These are phyloP conservation scores for Plectropomus leopardus DNA, from an alignment of 2,113 vertebrate genomes.

Conservation along the genomic window DNA sequence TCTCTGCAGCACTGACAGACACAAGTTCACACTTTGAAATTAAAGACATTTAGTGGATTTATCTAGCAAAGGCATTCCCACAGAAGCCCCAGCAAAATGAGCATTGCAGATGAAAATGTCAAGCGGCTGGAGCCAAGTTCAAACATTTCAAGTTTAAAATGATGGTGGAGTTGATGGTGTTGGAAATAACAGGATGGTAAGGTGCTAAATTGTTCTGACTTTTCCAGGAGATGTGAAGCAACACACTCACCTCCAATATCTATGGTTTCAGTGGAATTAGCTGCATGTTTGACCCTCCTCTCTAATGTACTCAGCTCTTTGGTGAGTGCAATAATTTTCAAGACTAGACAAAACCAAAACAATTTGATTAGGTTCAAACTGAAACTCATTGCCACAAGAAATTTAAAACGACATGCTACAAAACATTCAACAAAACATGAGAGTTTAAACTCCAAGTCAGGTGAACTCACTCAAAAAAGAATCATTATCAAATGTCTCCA, in stretches of 20 bases:
- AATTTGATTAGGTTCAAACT: neutral
- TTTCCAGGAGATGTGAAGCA: neutral
- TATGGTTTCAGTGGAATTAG: slow-evolving; percentile 7
- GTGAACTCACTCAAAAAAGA: slow-evolving; percentile 36
- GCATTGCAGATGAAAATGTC: neutral
- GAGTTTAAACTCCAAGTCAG: neutral
- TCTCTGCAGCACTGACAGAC: slow-evolving; percentile 45
- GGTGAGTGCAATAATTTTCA: slow-evolving; percentile 33
- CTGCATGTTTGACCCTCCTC: neutral
- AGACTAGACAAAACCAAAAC: slow-evolving; percentile 29
- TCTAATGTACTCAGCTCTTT: slow-evolving; percentile 1
- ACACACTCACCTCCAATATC: neutral
- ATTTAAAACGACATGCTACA: neutral
- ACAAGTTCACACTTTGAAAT: slow-evolving; percentile 10
- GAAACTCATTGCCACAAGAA: neutral
- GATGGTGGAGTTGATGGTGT: neutral
- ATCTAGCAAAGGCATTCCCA: neutral
- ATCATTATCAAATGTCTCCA: slow-evolving; percentile 32
- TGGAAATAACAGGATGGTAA: neutral
- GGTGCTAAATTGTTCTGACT: neutral
- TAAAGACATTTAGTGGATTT: neutral
- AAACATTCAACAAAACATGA: neutral
- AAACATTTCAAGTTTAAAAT: neutral
- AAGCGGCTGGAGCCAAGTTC: neutral
- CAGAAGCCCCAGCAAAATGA: neutral